Percentiles rank a stretch among this genome's conserved stretches.
Evolutionary conservation across 2,113 vertebrate genomes (phyloP).

Genomic region (Cheilinus undulatus): DNA sequence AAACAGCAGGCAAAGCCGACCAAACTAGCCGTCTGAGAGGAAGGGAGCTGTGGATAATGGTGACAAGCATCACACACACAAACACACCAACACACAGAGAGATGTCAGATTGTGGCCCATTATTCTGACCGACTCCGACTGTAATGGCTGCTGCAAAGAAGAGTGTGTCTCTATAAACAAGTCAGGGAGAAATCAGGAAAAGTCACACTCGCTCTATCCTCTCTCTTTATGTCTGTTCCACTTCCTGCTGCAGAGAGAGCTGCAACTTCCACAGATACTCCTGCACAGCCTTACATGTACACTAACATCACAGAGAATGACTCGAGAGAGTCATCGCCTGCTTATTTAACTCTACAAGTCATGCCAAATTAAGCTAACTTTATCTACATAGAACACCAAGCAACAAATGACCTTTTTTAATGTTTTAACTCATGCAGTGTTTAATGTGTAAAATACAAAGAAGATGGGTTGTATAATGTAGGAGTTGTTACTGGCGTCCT

Average conservation of each 20-base stretch:
- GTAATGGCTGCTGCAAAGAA: slow-evolving; percentile 48
- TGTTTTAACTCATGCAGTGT: too few species aligned
- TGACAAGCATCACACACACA: slow-evolving; percentile 19
- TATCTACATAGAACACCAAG: too few species aligned
- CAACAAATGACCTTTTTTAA: too few species aligned
- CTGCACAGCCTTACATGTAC: not conserved
- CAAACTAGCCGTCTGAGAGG: slow-evolving; percentile 41
- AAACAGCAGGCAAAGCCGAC: slow-evolving; percentile 41
- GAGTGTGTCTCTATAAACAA: slow-evolving; percentile 41
- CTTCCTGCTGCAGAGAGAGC: slow-evolving; percentile 15
- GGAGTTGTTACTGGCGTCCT: too few species aligned
- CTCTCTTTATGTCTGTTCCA: not conserved
- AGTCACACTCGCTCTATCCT: not conserved
- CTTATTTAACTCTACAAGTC: not conserved
- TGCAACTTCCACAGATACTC: slow-evolving; percentile 14
- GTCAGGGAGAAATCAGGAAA: not conserved
- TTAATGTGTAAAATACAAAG: too few species aligned
- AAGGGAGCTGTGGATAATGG: slow-evolving; percentile 49
- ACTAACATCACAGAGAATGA: not conserved
- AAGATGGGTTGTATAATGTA: too few species aligned
- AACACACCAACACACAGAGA: slow-evolving; percentile 10
- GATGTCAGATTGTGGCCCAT: slow-evolving; percentile 55
- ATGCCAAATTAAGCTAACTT: too few species aligned
- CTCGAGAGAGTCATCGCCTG: not conserved
- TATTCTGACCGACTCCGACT: slow-evolving; percentile 51